Evolutionary conservation across 1,140 invertebrate species (phyloP), one percentile per base, ranked within the genome.

Genomic region (Diachasmimorpha longicaudata): DNA sequence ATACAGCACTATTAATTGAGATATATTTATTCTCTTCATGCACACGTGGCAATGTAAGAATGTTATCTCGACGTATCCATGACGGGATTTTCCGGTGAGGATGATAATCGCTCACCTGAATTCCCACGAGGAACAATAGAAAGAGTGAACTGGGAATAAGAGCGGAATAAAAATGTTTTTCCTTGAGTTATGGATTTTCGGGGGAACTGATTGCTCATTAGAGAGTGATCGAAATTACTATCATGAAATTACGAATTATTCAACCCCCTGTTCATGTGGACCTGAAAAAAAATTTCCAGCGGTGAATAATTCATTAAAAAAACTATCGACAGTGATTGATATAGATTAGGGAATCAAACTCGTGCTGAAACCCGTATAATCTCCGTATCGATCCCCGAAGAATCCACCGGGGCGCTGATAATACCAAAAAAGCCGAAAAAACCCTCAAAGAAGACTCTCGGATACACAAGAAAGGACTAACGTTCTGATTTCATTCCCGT

Each of bases 401-500:
- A 71, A 71, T 48, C 42, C 52, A 71, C 48, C 19, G 44, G 42
- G 44, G 69, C 46, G 69, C n/a, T 44, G 69, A 46, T 71, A 71
- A 71, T 71, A 71, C 48, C 37, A 14, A 16, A 71, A 71, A 46
- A 42, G 42, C 42, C 10, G 69, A 48, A 46, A 14, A 42, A 48
- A 23, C 42, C 69, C n/a, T 71, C 14, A 48, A 71, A 25, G 68
- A 39, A 46, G 48, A n/a, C 48, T 71, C 21, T 52, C 19, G 25
- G 23, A 42, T 42, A 48, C 39, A 44, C 25, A 71, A 19, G 21
- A 16, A 19, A 46, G 23, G n/a, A 46, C 42, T n/a, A 46, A 44
- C 72, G 72, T 67, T 81, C 75, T 79, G 81, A 81, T 81, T 84
- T 79, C 77, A 83, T 83, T 75, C 44, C 48, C 67, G 44, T 46